Conservation (phyloP, 2,888 invertebrate species). For the Drosophila recens region DNA sequence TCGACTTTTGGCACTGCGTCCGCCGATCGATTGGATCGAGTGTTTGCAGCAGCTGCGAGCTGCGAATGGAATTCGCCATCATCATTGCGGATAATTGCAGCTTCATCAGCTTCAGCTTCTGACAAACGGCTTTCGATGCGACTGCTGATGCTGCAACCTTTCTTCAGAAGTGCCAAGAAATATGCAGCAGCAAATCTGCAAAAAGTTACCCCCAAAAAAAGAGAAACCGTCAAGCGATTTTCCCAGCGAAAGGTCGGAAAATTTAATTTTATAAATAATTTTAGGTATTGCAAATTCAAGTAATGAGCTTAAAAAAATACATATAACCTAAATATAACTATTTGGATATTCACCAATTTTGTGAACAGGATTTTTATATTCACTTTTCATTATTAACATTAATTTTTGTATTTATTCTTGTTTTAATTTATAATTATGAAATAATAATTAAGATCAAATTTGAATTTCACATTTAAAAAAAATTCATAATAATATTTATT, state of each 20-base stretch:
- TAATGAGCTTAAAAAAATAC: not conserved
- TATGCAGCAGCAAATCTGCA: constrained; percentile 22
- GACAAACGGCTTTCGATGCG: constrained; percentile 36
- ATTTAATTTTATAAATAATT: not conserved
- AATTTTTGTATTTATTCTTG: too few species aligned
- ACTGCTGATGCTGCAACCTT: not conserved
- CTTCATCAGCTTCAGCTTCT: constrained; percentile 36
- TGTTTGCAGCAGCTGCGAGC: constrained; percentile 64
- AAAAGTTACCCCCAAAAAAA: constrained; percentile 10
- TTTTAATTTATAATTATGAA: too few species aligned
- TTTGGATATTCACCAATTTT: too few species aligned
- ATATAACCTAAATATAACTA: not conserved
- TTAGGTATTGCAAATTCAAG: not conserved
- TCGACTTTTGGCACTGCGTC: constrained; percentile 58
- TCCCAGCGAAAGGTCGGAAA: constrained; percentile 37
- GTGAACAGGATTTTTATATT: too few species aligned
- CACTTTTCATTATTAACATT: too few species aligned
- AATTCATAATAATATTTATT: too few species aligned
- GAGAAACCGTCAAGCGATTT: constrained; percentile 1
- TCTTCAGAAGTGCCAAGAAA: constrained; percentile 10
- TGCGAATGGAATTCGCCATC: constrained; percentile 77
- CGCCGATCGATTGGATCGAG: constrained; percentile 35
- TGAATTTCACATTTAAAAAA: too few species aligned
- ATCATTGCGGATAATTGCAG: constrained; percentile 76
- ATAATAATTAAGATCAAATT: too few species aligned